These are phyloP conservation scores for Melieria omissa DNA, from an alignment of 2,888 invertebrate genomes.

Conservation along the genomic window DNA sequence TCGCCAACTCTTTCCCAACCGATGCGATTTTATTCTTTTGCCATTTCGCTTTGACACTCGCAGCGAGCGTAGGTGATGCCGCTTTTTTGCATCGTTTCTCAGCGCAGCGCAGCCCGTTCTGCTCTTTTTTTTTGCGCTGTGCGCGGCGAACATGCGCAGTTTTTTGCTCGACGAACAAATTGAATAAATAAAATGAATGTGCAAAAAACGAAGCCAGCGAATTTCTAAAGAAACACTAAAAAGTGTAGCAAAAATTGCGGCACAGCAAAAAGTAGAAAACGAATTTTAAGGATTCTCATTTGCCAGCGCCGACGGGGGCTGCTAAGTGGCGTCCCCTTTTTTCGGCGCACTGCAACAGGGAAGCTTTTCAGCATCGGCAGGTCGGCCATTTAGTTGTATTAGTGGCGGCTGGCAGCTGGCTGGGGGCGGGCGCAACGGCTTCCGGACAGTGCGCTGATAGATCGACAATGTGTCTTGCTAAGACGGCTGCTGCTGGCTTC, in stretches of 20 bases:
- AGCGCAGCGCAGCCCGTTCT: neutral
- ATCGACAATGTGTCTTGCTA: slow-evolving; percentile 22
- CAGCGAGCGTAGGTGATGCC: slow-evolving; percentile 20
- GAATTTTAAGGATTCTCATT: slow-evolving; percentile 63
- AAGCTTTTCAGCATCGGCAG: neutral
- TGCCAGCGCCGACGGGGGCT: slow-evolving; percentile 44
- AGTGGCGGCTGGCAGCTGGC: neutral
- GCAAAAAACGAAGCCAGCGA: slow-evolving; percentile 19
- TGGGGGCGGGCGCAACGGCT: slow-evolving; percentile 11
- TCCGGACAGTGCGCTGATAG: too few relatives aligned
- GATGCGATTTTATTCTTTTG: too few relatives aligned
- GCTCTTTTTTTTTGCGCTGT: slow-evolving; percentile 12
- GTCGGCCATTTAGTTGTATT: neutral
- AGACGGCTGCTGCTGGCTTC: slow-evolving; percentile 45
- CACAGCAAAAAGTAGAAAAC: slow-evolving; percentile 58
- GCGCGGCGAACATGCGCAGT: slow-evolving; percentile 55
- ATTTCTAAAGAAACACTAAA: slow-evolving; percentile 27
- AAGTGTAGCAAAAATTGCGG: slow-evolving; percentile 42
- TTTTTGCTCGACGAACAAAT: slow-evolving; percentile 46
- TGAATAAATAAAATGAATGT: slow-evolving; percentile 11
- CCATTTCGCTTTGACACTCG: neutral
- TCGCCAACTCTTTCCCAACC: neutral
- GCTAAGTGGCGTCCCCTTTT: slow-evolving; percentile 36
- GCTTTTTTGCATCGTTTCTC: neutral
- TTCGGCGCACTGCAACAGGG: neutral